Evolutionary conservation across 2,797 vertebrate species (phyloP), one percentile per base, ranked within the genome.

Genomic region (Selene dorsalis): DNA sequence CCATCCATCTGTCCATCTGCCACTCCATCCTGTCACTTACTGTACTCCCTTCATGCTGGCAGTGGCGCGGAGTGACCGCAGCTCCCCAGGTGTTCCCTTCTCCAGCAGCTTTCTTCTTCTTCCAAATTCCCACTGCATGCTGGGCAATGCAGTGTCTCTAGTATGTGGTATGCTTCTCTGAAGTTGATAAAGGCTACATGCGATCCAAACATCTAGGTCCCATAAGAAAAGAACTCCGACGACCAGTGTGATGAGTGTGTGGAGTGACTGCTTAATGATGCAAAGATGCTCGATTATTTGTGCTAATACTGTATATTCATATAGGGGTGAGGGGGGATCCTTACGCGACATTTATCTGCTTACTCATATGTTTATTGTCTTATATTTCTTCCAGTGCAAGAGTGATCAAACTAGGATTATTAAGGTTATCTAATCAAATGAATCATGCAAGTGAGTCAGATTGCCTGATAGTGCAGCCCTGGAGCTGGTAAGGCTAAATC

Each of bases 91-190:
- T 78, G 58, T 50, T 76, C 30, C 30, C 63, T 50, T 4, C 35
- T 48, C 20, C 52, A 26, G 63, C 48, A 68, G 43, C 35, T 53
- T 62, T 56, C 60, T 62, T 70, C 20, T 43, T 48, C 26, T 59
- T 62, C 26, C 12, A 14, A 28, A 10, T 59, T 58, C 32, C 60
- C 8, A 43, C 6, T 48, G 43, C 67, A 80, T 86, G 53, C 71
- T 73, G 57, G 60, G 63, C 55, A 43, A 68, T 65, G 73, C 17
- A 48, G 65, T 69, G n/a, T 52, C 50, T 48, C 16, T 28, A 13
- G 50, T 16, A 53, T 26, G 53, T 9, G 14, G 24, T 30, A 3
- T 55, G 14, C 28, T 55, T 24, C 50, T 16, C 16, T 10, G 2
- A 50, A 22, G n/a, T 12, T 22, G 9, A 50, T 11, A 10, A 52